Percentiles rank a stretch among this genome's conserved stretches.
These are phyloP conservation scores for Dreissena rostriformis DNA, from an alignment of 1,140 invertebrate species.

Conservation along the genomic window DNA sequence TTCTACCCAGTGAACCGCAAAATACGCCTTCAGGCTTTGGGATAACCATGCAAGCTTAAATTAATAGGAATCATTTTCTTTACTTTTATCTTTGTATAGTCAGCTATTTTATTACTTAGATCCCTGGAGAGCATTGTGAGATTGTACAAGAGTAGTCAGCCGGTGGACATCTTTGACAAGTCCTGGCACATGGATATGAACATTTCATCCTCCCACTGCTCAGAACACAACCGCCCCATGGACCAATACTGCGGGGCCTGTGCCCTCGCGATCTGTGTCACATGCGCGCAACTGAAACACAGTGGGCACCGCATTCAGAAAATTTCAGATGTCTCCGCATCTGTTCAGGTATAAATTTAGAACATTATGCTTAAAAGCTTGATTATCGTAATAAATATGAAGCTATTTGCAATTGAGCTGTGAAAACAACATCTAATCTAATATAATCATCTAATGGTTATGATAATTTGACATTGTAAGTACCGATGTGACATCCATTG, in stretches of 20 bases:
- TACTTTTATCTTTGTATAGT: not conserved
- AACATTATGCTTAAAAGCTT: not conserved
- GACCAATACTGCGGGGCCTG: constrained; percentile 47
- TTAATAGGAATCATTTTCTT: not conserved
- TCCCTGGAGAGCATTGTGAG: constrained; percentile 38
- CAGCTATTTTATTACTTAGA: constrained; percentile 13
- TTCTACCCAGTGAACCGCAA: not conserved
- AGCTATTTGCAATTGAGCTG: not conserved
- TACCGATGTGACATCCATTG: no score
- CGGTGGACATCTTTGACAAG: constrained; percentile 40
- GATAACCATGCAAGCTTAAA: not conserved
- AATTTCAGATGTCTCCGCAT: constrained; percentile 6
- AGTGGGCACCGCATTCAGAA: constrained; percentile 19
- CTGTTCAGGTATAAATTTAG: constrained; percentile 14
- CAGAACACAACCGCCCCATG: not conserved
- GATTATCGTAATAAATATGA: not conserved
- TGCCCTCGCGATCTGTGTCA: constrained; percentile 3
- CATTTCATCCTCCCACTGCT: not conserved
- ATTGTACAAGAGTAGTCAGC: constrained; percentile 23
- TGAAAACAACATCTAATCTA: not conserved
- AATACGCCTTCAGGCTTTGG: not conserved
- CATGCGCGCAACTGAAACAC: constrained; percentile 25
- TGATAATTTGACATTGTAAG: no score
- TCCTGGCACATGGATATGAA: constrained; percentile 27
- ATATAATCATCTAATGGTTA: not conserved